These are phyloP conservation scores for Coptodon bakossiorum DNA, from an alignment of 2,113 vertebrate genomes.

Conservation along the genomic window DNA sequence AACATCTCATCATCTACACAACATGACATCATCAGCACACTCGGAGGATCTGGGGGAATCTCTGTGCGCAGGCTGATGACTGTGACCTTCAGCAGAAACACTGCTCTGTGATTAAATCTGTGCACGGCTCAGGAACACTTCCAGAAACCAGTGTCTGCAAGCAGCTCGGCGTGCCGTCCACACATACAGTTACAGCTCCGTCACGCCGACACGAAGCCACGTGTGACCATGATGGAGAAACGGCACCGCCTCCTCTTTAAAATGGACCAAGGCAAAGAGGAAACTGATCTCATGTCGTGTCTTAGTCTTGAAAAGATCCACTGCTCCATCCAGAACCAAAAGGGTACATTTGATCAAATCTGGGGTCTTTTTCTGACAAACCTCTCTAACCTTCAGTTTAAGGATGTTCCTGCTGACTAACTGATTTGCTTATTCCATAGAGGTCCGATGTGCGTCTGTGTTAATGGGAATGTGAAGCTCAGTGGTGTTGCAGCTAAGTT, in stretches of 20 bases:
- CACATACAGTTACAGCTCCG: neutral
- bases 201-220: neutral
- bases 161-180: accelerated
- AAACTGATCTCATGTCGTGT: neutral
- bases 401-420: neutral
- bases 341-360: neutral
- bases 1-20: neutral
- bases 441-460: neutral
- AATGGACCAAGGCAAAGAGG: neutral
- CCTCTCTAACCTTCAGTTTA: neutral
- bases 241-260: neutral
- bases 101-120: neutral
- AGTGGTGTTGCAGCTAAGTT: neutral
- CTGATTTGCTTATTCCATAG: neutral
- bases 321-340: neutral
- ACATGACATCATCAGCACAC: neutral
- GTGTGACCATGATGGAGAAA: neutral
- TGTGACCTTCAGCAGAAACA: neutral
- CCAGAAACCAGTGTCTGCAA: neutral
- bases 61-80: neutral
- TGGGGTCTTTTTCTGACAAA: neutral
- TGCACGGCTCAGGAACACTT: neutral
- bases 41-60: neutral
- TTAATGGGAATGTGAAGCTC: neutral
- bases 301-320: neutral